phyloP scores from a whole-genome alignment of 2,888 invertebrate species.

The Molorchus minor region DNA sequence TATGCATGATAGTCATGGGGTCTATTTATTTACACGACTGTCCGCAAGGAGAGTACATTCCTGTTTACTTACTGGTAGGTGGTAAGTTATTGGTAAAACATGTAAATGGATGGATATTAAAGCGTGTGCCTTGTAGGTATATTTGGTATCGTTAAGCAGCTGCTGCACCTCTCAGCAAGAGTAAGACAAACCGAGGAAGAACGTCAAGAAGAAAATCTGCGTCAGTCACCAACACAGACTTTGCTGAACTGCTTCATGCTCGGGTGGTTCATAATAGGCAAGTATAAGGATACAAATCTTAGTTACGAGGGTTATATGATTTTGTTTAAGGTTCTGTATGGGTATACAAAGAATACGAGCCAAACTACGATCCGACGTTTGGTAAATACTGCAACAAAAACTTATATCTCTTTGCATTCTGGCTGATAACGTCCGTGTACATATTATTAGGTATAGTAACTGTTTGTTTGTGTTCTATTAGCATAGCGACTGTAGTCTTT shows the following conservation, averaged over 20 bases:
- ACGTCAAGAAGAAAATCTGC: constrained; percentile 65
- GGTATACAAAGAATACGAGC: constrained; percentile 74
- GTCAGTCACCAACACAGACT: constrained; percentile 67
- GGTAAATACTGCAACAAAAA: constrained; percentile 72
- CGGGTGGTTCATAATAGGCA: constrained; percentile 76
- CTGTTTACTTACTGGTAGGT: constrained; percentile 74
- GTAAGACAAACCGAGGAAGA: constrained; percentile 66
- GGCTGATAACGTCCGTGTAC: constrained; percentile 73
- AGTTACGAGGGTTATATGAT: neutral
- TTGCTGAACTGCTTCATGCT: constrained; percentile 72
- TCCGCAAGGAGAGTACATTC: constrained; percentile 73
- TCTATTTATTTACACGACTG: constrained; percentile 72
- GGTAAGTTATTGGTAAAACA: constrained; percentile 56
- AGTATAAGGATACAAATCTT: constrained; percentile 37
- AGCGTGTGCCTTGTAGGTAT: constrained; percentile 61
- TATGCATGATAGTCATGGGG: constrained; percentile 75
- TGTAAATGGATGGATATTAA: neutral
- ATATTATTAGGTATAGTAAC: constrained; percentile 67
- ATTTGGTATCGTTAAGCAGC: constrained; percentile 72
- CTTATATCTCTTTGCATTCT: constrained; percentile 76
- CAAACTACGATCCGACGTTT: constrained; percentile 65
- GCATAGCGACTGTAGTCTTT: constrained; percentile 62
- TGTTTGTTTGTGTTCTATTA: constrained; percentile 67
- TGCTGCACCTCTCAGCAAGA: constrained; percentile 67
- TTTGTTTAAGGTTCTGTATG: constrained; percentile 65